Percentiles rank a stretch among this genome's conserved stretches.
Evolutionary conservation across 2,113 vertebrate genomes (phyloP).

Genomic region (Eulacestoma nigropectus): DNA sequence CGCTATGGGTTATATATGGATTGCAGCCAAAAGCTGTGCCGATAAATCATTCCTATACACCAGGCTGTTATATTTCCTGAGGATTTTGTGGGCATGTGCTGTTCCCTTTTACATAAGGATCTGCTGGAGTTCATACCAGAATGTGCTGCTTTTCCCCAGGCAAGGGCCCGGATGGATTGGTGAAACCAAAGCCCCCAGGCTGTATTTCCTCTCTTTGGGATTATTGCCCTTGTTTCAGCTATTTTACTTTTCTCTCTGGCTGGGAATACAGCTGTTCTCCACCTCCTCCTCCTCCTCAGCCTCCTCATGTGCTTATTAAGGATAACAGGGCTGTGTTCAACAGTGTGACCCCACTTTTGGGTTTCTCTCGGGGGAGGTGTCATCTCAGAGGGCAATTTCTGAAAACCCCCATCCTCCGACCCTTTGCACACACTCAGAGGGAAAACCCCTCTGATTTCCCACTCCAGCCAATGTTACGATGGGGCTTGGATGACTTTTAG

Average conservation of each 20-base stretch:
- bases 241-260: background rate
- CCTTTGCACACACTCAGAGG: background rate
- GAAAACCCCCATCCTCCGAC: rapidly evolving
- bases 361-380: background rate
- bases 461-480: rapidly evolving
- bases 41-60: conserved; percentile 52
- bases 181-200: background rate
- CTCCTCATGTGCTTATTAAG: background rate
- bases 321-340: background rate
- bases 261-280: background rate
- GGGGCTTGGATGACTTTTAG: conserved; percentile 9
- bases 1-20: conserved; percentile 24
- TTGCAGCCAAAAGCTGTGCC: conserved; percentile 19
- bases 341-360: background rate
- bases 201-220: background rate
- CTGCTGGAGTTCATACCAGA: conserved; percentile 14
- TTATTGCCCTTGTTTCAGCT: background rate
- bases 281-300: background rate
- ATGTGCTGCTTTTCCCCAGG: background rate
- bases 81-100: conserved; percentile 55
- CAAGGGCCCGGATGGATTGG: background rate
- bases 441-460: background rate
- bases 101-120: conserved; percentile 48
- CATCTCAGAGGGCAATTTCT: background rate
- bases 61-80: conserved; percentile 30